A percentile compares a stretch with the other conserved stretches of the same genome.
phyloP scores from a whole-genome alignment of 1,140 invertebrate species.

The Argopecten irradians region DNA sequence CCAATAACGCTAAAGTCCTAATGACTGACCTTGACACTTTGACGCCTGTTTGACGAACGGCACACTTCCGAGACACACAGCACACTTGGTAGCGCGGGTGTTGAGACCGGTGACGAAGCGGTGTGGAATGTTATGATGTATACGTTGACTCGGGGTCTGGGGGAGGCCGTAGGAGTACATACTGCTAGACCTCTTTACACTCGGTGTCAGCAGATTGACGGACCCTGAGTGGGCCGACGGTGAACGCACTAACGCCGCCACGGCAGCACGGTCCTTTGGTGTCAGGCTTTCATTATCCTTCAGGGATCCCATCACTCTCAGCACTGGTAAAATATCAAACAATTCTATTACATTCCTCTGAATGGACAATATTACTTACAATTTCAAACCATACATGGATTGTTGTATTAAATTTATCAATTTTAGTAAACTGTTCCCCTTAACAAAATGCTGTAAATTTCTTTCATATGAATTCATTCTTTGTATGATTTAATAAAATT shows the following conservation, averaged over 20 bases:
- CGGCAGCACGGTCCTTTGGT: constrained; percentile 74
- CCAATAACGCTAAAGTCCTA: too few relatives aligned
- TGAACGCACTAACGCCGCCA: constrained; percentile 74
- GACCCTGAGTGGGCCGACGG: constrained; percentile 56
- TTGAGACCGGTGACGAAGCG: constrained; percentile 78
- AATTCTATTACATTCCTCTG: neutral
- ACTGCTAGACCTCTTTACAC: constrained; percentile 24
- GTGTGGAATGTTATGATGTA: constrained; percentile 85
- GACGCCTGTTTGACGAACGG: constrained; percentile 82
- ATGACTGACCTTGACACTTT: constrained; percentile 79
- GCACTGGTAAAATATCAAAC: constrained; percentile 54
- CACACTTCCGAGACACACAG: constrained; percentile 82
- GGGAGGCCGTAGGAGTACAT: constrained; percentile 39
- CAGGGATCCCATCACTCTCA: constrained; percentile 62
- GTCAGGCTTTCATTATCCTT: constrained; percentile 58
- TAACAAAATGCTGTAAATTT: too few relatives aligned
- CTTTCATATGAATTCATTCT: too few relatives aligned
- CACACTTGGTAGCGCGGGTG: constrained; percentile 82
- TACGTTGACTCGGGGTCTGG: constrained; percentile 78
- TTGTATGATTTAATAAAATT: too few relatives aligned
- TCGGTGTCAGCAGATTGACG: constrained; percentile 32
- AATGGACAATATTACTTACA: too few relatives aligned
- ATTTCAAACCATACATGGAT: too few relatives aligned
- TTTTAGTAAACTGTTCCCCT: too few relatives aligned
- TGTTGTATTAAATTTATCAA: too few relatives aligned